Evolutionary conservation across 2,888 invertebrate genomes (phyloP).

Genomic region (Galeruca laticollis): DNA sequence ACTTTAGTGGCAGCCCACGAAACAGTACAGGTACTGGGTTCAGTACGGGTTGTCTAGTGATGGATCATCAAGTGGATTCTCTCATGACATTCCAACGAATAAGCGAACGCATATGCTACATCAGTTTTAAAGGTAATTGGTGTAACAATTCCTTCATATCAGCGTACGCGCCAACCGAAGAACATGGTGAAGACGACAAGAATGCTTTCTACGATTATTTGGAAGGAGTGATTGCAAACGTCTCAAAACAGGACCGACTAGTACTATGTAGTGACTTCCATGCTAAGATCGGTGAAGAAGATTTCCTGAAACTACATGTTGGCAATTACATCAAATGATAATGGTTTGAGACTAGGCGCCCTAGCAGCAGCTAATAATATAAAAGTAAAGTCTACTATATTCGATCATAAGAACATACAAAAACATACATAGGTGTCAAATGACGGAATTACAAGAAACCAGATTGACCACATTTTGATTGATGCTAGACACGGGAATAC

Average conservation of each 20-base stretch:
- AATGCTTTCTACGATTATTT: not conserved
- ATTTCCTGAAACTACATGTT: no score
- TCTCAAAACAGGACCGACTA: no score
- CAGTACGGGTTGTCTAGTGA: not conserved
- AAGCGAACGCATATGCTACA: not conserved
- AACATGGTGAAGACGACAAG: not conserved
- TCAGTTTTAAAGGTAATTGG: not conserved
- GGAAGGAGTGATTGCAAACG: no score
- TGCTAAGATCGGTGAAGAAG: no score
- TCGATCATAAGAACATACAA: no score
- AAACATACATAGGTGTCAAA: no score
- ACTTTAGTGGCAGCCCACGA: not conserved
- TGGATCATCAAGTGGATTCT: not conserved
- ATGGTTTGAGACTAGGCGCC: not conserved
- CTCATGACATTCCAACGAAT: not conserved
- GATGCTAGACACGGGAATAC: not conserved
- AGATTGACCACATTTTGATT: slow-evolving; percentile 1
- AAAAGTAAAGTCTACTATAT: not conserved
- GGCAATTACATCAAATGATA: not conserved
- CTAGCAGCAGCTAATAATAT: no score
- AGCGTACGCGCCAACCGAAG: no score
- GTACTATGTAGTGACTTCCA: no score
- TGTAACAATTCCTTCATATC: not conserved
- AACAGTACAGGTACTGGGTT: not conserved
- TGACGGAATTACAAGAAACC: no score